A percentile compares a stretch with the other conserved stretches of the same genome.
Evolutionary conservation across 2,113 vertebrate genomes (phyloP).

Genomic region (Callaeas wilsoni): DNA sequence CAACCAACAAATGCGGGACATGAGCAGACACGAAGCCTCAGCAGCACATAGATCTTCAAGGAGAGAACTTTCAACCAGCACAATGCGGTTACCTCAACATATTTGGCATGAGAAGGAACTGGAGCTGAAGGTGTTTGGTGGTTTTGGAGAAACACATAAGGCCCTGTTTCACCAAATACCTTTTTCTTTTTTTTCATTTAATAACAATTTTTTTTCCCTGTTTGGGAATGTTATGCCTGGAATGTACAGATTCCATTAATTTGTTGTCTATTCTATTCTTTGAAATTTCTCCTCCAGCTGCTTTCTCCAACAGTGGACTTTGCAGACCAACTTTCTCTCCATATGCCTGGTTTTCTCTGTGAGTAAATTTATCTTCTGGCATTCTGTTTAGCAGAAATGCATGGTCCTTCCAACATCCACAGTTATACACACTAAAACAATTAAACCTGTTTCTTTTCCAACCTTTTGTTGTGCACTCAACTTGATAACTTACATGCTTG

Average conservation of each 20-base stretch:
- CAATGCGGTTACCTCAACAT: not conserved
- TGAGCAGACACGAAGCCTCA: not conserved
- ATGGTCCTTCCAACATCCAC: not conserved
- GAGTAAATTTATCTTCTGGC: not conserved
- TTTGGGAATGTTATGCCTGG: not conserved
- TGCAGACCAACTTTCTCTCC: not conserved
- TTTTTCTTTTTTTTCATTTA: not conserved
- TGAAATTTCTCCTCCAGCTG: not conserved
- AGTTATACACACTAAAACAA: not conserved
- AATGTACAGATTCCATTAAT: not conserved
- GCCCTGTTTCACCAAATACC: conserved; percentile 6
- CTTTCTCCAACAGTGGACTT: not conserved
- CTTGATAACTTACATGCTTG: not conserved
- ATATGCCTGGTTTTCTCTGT: not conserved
- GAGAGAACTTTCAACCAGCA: not conserved
- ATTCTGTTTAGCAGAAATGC: not conserved
- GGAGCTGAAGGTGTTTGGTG: not conserved
- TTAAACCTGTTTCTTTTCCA: not conserved
- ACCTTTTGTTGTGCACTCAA: not conserved
- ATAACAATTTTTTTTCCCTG: not conserved
- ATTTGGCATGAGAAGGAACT: not conserved
- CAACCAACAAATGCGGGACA: not conserved
- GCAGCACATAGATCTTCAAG: not conserved
- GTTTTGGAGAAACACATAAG: conserved; percentile 28
- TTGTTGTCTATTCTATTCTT: not conserved